These are phyloP conservation scores for Bucco capensis DNA, from an alignment of 2,113 vertebrate genomes.

Conservation along the genomic window DNA sequence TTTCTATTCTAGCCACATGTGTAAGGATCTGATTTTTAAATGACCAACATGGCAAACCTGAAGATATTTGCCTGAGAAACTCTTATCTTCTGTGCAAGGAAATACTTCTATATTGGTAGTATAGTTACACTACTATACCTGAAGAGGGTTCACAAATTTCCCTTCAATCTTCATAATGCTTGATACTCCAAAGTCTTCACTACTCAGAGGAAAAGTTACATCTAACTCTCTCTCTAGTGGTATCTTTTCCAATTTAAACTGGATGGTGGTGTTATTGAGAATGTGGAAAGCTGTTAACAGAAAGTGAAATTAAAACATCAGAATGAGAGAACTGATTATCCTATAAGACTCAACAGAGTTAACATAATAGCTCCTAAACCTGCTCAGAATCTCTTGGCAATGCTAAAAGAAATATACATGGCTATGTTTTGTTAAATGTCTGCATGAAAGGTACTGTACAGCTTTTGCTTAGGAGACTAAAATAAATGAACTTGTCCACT, in stretches of 20 bases:
- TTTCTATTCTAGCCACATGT: background rate
- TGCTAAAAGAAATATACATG: background rate
- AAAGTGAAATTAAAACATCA: background rate
- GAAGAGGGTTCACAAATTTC: constrained; percentile 89
- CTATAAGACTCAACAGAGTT: background rate
- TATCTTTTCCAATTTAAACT: constrained; percentile 91
- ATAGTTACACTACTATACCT: constrained; percentile 75
- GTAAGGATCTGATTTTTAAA: background rate
- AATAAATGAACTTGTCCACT: background rate
- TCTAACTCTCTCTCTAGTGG: constrained; percentile 77
- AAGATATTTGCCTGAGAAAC: background rate
- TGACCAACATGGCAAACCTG: background rate
- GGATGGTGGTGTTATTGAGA: constrained; percentile 92
- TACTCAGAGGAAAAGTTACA: constrained; percentile 73
- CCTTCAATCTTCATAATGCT: constrained; percentile 89
- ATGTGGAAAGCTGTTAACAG: constrained; percentile 89
- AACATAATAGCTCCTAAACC: background rate
- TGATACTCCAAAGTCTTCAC: constrained; percentile 78
- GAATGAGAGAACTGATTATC: background rate
- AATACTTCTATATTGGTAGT: background rate
- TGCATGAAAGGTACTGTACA: background rate
- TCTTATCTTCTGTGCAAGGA: background rate
- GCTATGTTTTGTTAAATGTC: background rate
- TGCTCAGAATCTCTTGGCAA: background rate
- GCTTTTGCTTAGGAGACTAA: background rate